A percentile compares a stretch with the other conserved stretches of the same genome.
phyloP scores from a whole-genome alignment of 2,113 vertebrate species.

The Tiliqua scincoides region DNA sequence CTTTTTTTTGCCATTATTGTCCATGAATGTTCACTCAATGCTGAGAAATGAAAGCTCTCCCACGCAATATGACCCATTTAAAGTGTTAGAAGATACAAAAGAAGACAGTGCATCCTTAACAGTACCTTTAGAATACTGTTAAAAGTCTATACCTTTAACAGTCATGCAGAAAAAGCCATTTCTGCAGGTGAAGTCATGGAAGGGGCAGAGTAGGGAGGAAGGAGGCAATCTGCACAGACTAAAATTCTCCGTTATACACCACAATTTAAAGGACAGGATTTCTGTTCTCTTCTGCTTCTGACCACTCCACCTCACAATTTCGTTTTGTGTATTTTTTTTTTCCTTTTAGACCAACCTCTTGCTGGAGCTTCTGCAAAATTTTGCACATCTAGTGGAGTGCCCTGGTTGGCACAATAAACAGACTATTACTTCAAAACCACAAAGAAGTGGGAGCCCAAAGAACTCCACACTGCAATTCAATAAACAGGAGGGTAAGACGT shows the following conservation, averaged over 20 bases:
- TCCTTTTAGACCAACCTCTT: constrained; percentile 51
- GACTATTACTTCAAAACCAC: constrained; percentile 64
- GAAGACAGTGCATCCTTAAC: background rate
- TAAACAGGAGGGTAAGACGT: constrained; percentile 65
- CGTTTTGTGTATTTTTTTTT: constrained; percentile 59
- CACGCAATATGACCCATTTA: constrained; percentile 40
- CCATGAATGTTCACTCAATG: constrained; percentile 54
- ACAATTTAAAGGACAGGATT: background rate
- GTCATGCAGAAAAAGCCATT: background rate
- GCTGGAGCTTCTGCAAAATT: constrained; percentile 55
- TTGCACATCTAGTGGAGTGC: constrained; percentile 42
- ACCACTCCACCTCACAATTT: constrained; percentile 48
- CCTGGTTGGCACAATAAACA: constrained; percentile 58
- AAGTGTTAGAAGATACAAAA: background rate
- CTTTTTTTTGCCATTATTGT: constrained; percentile 58
- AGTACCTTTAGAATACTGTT: background rate
- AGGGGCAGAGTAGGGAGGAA: background rate
- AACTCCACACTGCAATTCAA: constrained; percentile 64
- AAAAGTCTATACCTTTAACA: background rate
- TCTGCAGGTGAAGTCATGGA: background rate
- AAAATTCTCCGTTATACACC: background rate
- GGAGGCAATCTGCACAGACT: background rate
- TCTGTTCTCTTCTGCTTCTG: background rate
- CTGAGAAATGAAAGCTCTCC: constrained; percentile 64
- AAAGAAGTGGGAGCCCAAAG: constrained; percentile 70